These are phyloP conservation scores for Calephelis nemesis DNA, from an alignment of 1,140 invertebrate species.

Conservation along the genomic window DNA sequence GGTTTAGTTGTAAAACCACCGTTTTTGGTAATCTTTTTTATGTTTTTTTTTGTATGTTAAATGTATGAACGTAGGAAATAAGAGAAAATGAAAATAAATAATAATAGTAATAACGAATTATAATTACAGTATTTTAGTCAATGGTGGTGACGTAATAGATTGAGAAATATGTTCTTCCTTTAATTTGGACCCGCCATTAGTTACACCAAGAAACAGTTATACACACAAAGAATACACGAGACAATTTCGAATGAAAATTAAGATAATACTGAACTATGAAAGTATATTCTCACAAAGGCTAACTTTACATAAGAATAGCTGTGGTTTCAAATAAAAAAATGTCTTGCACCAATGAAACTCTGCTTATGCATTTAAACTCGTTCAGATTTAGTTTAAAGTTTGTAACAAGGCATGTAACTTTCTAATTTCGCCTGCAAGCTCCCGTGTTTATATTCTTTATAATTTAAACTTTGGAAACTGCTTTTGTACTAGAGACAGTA, in stretches of 20 bases:
- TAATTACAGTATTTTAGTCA: no score
- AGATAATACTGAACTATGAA: background rate
- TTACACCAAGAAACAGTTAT: no score
- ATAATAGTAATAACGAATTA: no score
- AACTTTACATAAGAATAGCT: constrained; percentile 3
- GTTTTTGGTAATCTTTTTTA: no score
- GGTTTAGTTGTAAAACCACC: no score
- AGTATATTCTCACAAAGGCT: constrained; percentile 12
- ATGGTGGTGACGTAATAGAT: no score
- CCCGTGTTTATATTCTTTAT: constrained; percentile 52
- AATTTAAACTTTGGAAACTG: constrained; percentile 53
- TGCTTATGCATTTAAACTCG: constrained; percentile 42
- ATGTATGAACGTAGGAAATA: no score
- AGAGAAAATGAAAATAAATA: no score
- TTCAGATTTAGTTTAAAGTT: constrained; percentile 52
- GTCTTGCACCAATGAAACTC: constrained; percentile 23
- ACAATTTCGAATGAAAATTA: background rate
- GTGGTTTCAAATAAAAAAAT: constrained; percentile 16
- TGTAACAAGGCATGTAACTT: constrained; percentile 54
- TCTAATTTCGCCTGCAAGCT: constrained; percentile 43
- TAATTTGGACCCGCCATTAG: no score
- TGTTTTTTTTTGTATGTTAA: no score
- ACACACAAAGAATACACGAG: no score
- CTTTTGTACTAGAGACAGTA: constrained; percentile 2
- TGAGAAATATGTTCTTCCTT: no score